Evolutionary conservation across 2,888 invertebrate species (phyloP).

Genomic region (Steromphala cineraria): DNA sequence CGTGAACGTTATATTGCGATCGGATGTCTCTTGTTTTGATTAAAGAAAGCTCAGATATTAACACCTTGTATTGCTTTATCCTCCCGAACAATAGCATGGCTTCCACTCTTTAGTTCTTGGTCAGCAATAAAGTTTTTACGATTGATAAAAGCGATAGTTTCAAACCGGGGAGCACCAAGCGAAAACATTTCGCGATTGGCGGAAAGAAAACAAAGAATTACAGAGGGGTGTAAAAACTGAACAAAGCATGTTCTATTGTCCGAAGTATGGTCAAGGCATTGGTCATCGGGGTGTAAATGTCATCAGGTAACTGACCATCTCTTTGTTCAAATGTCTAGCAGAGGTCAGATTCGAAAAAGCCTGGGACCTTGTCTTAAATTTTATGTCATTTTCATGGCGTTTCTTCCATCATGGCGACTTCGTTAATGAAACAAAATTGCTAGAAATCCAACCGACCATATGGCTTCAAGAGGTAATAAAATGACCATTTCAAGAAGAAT

Average conservation of each 20-base stretch:
- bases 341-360: background rate
- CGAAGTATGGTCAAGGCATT: background rate
- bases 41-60: background rate
- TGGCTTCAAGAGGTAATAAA: background rate
- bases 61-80: background rate
- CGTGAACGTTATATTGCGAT: background rate
- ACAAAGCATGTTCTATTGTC: background rate
- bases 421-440: conserved; percentile 2
- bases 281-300: background rate
- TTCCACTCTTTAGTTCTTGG: background rate
- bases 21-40: background rate
- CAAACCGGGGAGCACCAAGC: background rate
- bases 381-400: background rate
- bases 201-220: background rate
- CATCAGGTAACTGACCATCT: background rate
- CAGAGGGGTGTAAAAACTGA: background rate
- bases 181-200: background rate
- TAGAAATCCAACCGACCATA: background rate
- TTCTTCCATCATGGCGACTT: background rate
- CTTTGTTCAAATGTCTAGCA: background rate
- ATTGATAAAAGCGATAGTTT: background rate
- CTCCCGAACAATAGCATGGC: background rate
- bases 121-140: background rate
- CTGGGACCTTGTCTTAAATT: background rate
- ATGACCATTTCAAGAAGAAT: conserved; percentile 6